Evolutionary conservation across 2,113 vertebrate genomes (phyloP), one percentile per base, ranked within the genome.

Genomic region (Camelus dromedarius): DNA sequence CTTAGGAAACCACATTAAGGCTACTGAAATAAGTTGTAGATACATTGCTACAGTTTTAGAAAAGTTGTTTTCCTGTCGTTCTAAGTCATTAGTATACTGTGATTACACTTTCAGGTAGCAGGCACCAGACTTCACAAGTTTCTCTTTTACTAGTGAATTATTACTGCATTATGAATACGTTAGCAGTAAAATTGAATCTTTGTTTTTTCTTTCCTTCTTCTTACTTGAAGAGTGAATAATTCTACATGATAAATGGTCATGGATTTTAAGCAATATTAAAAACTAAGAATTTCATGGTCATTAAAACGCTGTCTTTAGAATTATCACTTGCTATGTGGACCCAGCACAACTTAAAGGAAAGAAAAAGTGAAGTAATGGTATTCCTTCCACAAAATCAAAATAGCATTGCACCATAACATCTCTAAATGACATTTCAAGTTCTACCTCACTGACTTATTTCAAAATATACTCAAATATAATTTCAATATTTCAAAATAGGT

Each of bases 351-450:
- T 95, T 50, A 50, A 97, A 92, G 28, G 22, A 91, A 96, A 97
- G 94, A 92, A 77, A 93, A 46, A 80, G 18, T 26, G 30, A 0
- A 93, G 54, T 30, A 1, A 86, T 15, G 38, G 12, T 20, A 95
- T 76, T 5, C 38, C 38, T 5, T 42, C 1, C 1, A 46, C 67
- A 95, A 96, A 77, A 79, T 32, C 66, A 14, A 85, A 85, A 72
- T 19, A 93, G n/a, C 9, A 16, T n/a, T 67, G 18, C 7, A 20
- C 22, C 15, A 10, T 30, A 50, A n/a, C 5, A 81, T 18, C 24
- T 88, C 81, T 95, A 90, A 97, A 94, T 96, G 73, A 38, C 7
- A 50, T n/a, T 97, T 80, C 3, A 93, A 93, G 73, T 93, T 80
- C 46, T 62, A 72, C 76, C 42, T 96, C 77, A 48, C 15, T 96